These are phyloP conservation scores for Caenorhabditis zanzibari DNA, from an alignment of 2,888 invertebrate genomes.

Conservation along the genomic window DNA sequence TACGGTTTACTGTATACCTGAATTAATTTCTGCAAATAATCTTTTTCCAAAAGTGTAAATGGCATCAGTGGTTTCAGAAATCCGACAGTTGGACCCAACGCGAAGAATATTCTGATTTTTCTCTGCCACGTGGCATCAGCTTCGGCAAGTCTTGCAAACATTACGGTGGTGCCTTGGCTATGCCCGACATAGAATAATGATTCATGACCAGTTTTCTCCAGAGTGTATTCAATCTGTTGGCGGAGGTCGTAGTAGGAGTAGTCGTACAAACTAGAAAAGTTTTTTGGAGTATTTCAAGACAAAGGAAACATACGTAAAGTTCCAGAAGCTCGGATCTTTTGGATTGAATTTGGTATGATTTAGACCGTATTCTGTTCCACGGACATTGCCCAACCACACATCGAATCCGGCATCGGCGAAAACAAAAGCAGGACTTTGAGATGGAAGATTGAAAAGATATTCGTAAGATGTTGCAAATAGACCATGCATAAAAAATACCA, in stretches of 20 bases:
- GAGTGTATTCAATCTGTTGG: slow-evolving; percentile 60
- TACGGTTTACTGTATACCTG: no score
- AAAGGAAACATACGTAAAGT: slow-evolving; percentile 42
- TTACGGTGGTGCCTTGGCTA: slow-evolving; percentile 61
- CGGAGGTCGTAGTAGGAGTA: slow-evolving; percentile 51
- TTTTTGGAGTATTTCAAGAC: neutral
- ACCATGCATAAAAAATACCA: slow-evolving; percentile 60
- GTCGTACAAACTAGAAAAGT: slow-evolving; percentile 48
- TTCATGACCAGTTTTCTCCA: slow-evolving; percentile 47
- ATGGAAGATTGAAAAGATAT: slow-evolving; percentile 56
- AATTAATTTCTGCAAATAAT: slow-evolving; percentile 34
- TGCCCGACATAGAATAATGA: slow-evolving; percentile 63
- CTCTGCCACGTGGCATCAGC: slow-evolving; percentile 47
- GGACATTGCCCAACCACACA: slow-evolving; percentile 65
- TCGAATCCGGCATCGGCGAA: slow-evolving; percentile 67
- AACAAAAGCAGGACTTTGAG: slow-evolving; percentile 57
- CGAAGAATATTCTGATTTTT: slow-evolving; percentile 62
- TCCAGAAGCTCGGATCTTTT: slow-evolving; percentile 47
- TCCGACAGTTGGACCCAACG: slow-evolving; percentile 65
- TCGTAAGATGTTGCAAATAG: slow-evolving; percentile 43
- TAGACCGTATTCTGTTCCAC: slow-evolving; percentile 54
- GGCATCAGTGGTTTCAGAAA: slow-evolving; percentile 49
- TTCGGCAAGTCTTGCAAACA: slow-evolving; percentile 62
- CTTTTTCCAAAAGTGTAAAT: slow-evolving; percentile 34
- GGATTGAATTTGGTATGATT: slow-evolving; percentile 47